phyloP scores from a whole-genome alignment of 1,140 invertebrate genomes.

The Neotoxoptera formosana region DNA sequence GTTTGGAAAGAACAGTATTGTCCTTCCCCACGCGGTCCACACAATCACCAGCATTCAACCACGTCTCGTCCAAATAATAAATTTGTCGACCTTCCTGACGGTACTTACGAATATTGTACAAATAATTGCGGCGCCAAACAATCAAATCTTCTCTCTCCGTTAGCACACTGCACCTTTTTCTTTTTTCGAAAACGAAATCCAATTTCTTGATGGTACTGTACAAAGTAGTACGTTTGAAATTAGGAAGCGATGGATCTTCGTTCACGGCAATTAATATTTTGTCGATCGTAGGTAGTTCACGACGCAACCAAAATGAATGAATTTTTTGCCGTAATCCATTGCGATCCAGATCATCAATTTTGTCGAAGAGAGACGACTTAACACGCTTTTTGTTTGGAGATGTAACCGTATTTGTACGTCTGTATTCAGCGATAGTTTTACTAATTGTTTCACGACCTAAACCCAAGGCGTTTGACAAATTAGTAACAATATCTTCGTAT shows the following conservation, averaged over 20 bases:
- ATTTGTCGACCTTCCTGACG: background rate
- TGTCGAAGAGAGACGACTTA: background rate
- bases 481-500: no score
- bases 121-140: constrained; percentile 24
- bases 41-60: no score
- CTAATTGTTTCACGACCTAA: background rate
- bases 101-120: constrained; percentile 10
- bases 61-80: background rate
- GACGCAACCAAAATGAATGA: background rate
- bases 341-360: background rate
- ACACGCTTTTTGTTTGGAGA: background rate
- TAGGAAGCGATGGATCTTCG: background rate
- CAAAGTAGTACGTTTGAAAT: background rate
- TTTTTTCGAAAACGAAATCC: background rate
- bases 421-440: background rate
- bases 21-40: background rate
- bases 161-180: constrained; percentile 30
- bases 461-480: no score
- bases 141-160: constrained; percentile 46
- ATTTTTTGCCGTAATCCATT: background rate
- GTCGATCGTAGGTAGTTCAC: background rate
- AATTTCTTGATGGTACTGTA: background rate
- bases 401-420: background rate
- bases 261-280: background rate
- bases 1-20: constrained; percentile 1